Conservation (phyloP, 2,888 invertebrate genomes). For the Anagyrus pseudococci region DNA sequence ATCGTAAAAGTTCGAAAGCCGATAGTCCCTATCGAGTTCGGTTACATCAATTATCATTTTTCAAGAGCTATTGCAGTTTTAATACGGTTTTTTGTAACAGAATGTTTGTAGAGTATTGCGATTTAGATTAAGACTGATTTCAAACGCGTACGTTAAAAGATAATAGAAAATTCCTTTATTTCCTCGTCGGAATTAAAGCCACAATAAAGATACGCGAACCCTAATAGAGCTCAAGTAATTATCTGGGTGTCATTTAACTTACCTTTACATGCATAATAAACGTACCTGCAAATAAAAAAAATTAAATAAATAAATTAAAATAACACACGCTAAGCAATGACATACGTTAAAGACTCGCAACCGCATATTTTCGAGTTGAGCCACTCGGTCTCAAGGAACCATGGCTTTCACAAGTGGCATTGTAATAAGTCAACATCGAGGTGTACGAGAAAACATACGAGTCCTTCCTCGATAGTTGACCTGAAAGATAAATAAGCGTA, state of each 20-base stretch:
- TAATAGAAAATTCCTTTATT: constrained; percentile 3
- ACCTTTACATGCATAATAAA: no score
- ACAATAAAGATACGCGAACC: no score
- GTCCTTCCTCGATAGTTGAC: constrained; percentile 2
- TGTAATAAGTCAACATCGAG: constrained; percentile 24
- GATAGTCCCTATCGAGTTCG: no score
- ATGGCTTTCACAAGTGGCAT: constrained; percentile 38
- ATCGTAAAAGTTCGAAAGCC: no score
- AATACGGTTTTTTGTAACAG: no score
- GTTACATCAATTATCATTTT: no score
- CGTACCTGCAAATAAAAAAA: constrained; percentile 4
- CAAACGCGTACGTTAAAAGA: background rate
- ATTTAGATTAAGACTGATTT: background rate
- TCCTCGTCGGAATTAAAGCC: background rate
- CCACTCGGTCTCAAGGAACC: constrained; percentile 37
- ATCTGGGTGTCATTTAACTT: no score
- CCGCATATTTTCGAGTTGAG: constrained; percentile 31
- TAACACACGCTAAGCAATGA: constrained; percentile 4
- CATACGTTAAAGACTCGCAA: constrained; percentile 18
- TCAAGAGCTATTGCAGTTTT: no score
- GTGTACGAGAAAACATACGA: constrained; percentile 6
- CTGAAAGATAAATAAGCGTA: constrained; percentile 1
- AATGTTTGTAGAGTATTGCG: no score
- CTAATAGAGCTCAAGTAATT: no score
- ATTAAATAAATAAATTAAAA: constrained; percentile 11